A percentile compares a stretch with the other conserved stretches of the same genome.
phyloP scores from a whole-genome alignment of 2,113 vertebrate species.

The Piprites chloris region DNA sequence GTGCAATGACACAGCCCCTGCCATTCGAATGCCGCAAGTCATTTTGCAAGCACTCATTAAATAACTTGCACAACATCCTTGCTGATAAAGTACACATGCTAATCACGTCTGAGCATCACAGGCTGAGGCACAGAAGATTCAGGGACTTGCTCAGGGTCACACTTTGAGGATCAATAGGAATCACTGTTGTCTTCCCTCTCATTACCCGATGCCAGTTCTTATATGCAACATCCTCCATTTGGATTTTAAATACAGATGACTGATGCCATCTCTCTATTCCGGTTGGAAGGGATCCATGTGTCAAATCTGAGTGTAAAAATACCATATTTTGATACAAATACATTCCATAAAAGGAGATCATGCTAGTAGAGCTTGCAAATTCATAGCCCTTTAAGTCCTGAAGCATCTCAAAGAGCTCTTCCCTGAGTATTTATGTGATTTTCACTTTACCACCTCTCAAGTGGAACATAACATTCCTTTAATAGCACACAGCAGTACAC shows the following conservation, averaged over 20 bases:
- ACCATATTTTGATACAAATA: background rate
- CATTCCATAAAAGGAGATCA: background rate
- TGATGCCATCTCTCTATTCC: background rate
- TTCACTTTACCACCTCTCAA: background rate
- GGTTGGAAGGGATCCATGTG: background rate
- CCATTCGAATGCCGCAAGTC: background rate
- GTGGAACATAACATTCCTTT: background rate
- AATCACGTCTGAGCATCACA: background rate
- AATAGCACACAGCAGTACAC: background rate
- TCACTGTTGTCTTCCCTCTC: background rate
- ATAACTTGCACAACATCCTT: background rate
- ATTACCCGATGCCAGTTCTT: background rate
- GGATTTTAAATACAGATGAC: constrained; percentile 3
- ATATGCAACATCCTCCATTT: background rate
- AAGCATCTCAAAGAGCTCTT: background rate
- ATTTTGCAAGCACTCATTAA: constrained; percentile 7
- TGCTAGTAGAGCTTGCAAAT: constrained; percentile 3
- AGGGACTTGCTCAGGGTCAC: background rate
- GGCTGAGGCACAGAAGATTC: background rate
- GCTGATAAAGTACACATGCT: background rate
- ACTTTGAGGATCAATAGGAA: background rate
- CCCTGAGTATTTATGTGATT: background rate
- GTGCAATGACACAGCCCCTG: background rate
- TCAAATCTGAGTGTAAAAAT: constrained; percentile 7
- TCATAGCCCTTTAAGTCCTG: background rate